Evolutionary conservation across 35 echinoderm and acorn worm genomes (phyloP).

Genomic region (Stichopus chloronotus): DNA sequence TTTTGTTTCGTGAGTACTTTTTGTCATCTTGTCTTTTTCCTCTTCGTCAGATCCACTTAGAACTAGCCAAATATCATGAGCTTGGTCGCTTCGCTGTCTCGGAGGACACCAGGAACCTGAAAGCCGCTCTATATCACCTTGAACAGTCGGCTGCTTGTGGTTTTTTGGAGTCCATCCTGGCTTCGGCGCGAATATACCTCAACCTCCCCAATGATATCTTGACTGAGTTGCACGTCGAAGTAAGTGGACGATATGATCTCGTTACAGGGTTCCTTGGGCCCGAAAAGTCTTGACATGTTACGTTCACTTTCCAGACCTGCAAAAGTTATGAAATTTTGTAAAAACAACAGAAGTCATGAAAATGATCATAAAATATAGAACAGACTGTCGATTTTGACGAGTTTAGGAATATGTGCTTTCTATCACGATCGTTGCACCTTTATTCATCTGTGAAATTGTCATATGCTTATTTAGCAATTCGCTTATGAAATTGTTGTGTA

Average conservation of each 20-base stretch:
- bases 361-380: conserved; percentile 21
- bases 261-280: not conserved
- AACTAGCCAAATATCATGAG: conserved; percentile 91
- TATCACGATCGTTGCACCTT: no score
- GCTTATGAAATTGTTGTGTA: no score
- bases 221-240: conserved; percentile 66
- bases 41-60: conserved; percentile 81
- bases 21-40: not conserved
- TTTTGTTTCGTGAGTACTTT: not conserved
- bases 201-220: conserved; percentile 82
- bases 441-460: no score
- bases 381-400: no score
- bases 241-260: conserved; percentile 25
- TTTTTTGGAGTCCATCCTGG: conserved; percentile 78
- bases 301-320: not conserved
- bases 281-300: not conserved
- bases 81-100: conserved; percentile 79
- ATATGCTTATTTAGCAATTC: no score
- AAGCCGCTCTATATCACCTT: conserved; percentile 91
- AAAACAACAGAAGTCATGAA: conserved; percentile 21
- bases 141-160: conserved; percentile 81
- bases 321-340: no score
- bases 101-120: conserved; percentile 75
- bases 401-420: no score
- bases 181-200: conserved; percentile 78